A percentile compares a stretch with the other conserved stretches of the same genome.
Evolutionary conservation across 2,888 invertebrate genomes (phyloP).

Genomic region (Miltochrista miniata): DNA sequence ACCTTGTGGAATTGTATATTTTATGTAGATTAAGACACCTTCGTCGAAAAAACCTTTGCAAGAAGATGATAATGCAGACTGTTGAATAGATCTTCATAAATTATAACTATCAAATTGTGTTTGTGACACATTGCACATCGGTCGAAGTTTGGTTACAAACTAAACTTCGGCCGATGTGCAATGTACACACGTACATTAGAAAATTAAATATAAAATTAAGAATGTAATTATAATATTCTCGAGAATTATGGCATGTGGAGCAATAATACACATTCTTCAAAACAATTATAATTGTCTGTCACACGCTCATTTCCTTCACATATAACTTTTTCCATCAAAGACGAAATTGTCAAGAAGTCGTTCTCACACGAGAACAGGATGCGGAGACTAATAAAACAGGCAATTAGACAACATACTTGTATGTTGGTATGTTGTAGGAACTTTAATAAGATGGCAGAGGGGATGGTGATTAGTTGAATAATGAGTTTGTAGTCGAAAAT

Average conservation of each 20-base stretch:
- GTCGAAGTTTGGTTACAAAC: too few species aligned
- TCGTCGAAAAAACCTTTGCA: too few species aligned
- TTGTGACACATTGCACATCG: too few species aligned
- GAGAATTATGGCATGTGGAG: not conserved
- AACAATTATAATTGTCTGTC: not conserved
- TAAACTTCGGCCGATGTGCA: too few species aligned
- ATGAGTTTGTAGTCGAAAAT: not conserved
- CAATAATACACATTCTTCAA: not conserved
- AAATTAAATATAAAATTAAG: too few species aligned
- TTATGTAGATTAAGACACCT: too few species aligned
- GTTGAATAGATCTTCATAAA: too few species aligned
- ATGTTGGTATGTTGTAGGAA: not conserved
- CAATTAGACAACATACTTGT: conserved; percentile 8
- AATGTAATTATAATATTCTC: too few species aligned
- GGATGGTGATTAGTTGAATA: not conserved
- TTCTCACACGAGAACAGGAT: not conserved
- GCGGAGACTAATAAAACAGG: conserved; percentile 1
- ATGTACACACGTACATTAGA: too few species aligned
- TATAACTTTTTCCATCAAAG: conserved; percentile 25
- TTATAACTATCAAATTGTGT: too few species aligned
- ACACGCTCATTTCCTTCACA: not conserved
- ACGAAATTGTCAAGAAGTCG: conserved; percentile 11
- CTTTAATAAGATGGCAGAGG: not conserved
- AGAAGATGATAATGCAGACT: too few species aligned
- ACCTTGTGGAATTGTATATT: too few species aligned